Percentiles rank a stretch among this genome's conserved stretches.
Evolutionary conservation across 2,888 invertebrate species (phyloP).

Genomic region (Chymomyza caudatula): DNA sequence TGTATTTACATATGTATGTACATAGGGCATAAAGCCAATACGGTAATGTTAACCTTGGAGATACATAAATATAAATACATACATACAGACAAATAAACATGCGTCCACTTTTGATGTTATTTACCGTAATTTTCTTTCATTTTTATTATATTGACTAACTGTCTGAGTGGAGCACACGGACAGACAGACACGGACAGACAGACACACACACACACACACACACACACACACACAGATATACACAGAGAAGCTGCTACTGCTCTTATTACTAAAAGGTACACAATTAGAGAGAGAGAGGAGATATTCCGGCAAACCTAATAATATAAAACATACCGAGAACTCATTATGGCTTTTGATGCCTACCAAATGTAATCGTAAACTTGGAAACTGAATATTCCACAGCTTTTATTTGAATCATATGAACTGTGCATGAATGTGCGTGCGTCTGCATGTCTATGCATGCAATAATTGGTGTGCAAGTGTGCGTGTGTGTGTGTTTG

Average conservation of each 20-base stretch:
- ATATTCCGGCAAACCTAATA: not conserved
- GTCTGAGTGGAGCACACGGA: constrained; percentile 46
- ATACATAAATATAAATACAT: not conserved
- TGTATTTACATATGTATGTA: not conserved
- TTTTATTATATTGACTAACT: constrained; percentile 55
- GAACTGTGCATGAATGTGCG: not conserved
- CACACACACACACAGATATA: not conserved
- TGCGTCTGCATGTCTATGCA: not conserved
- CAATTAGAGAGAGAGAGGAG: not conserved
- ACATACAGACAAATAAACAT: not conserved
- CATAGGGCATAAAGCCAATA: not conserved
- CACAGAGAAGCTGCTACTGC: constrained; percentile 1
- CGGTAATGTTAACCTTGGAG: not conserved
- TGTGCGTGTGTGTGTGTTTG: too few relatives aligned
- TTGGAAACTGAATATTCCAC: not conserved
- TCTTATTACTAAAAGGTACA: not conserved
- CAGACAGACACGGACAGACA: not conserved
- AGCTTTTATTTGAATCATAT: not conserved
- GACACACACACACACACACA: not conserved
- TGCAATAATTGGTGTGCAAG: too few relatives aligned
- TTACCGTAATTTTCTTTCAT: constrained; percentile 1
- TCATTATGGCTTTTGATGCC: not conserved
- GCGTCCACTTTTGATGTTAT: not conserved
- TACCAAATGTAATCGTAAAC: not conserved
- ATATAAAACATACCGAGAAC: not conserved